Evolutionary conservation across 2,888 invertebrate genomes (phyloP).

Genomic region (Tetranychus piercei): DNA sequence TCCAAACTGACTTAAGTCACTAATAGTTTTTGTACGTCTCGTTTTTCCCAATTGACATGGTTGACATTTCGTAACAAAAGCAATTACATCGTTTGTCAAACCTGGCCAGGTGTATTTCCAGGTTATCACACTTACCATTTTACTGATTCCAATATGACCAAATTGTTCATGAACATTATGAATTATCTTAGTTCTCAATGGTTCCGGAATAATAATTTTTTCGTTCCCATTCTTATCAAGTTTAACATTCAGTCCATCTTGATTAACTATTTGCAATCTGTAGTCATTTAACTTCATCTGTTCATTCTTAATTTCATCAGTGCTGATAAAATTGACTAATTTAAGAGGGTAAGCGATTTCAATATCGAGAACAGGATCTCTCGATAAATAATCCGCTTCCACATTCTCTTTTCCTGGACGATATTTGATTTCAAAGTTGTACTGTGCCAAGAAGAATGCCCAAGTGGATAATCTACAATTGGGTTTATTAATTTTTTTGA

Average conservation of each 20-base stretch:
- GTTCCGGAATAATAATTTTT: constrained; percentile 6
- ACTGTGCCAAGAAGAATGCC: constrained; percentile 18
- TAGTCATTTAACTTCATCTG: neutral
- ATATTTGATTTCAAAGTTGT: constrained; percentile 24
- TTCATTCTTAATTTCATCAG: neutral
- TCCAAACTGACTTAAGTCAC: constrained; percentile 7
- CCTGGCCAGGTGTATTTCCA: neutral
- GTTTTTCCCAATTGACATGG: constrained; percentile 11
- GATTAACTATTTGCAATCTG: neutral
- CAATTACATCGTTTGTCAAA: neutral
- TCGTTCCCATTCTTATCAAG: neutral
- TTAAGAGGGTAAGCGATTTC: neutral
- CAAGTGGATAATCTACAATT: constrained; percentile 12
- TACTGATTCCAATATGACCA: constrained; percentile 16
- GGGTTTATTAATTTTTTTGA: constrained; percentile 10
- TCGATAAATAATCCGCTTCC: constrained; percentile 24
- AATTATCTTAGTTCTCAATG: neutral
- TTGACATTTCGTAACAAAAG: neutral
- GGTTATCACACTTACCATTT: neutral
- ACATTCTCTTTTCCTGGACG: constrained; percentile 22
- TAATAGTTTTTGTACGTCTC: neutral
- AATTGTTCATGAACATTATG: constrained; percentile 3
- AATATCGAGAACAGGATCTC: constrained; percentile 8
- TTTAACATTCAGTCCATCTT: constrained; percentile 5
- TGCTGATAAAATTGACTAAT: constrained; percentile 10